Conservation (phyloP, 2,888 invertebrate genomes). For the Apotomis capreana region DNA sequence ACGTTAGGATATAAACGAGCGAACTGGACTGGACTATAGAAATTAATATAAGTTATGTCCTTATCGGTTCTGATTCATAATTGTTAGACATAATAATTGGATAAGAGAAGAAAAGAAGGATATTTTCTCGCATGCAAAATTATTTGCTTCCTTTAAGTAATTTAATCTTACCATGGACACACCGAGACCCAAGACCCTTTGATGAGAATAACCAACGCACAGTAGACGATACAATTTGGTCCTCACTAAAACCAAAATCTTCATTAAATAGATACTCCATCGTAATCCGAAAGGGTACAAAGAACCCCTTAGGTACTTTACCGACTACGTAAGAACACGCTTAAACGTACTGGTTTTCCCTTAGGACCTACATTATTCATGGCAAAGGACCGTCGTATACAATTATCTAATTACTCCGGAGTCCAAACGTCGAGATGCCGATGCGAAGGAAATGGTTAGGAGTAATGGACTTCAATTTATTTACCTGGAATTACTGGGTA, state of each 20-base stretch:
- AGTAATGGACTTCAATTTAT: constrained; percentile 30
- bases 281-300: constrained; percentile 24
- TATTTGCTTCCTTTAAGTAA: too few species aligned
- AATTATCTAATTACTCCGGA: constrained; percentile 31
- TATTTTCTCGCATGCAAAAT: too few species aligned
- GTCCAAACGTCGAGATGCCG: constrained; percentile 30
- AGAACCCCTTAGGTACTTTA: constrained; percentile 1
- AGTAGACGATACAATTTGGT: neutral
- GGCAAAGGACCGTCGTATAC: constrained; percentile 30
- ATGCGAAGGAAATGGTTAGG: constrained; percentile 5
- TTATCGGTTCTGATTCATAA: too few species aligned
- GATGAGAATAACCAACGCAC: neutral
- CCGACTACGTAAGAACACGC: constrained; percentile 6
- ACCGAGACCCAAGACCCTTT: neutral
- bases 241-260: constrained; percentile 1
- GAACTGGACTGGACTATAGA: too few species aligned
- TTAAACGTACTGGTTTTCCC: constrained; percentile 19
- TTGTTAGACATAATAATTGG: too few species aligned
- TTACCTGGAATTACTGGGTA: constrained; percentile 10
- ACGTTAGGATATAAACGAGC: too few species aligned
- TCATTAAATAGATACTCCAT: constrained; percentile 6
- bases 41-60: too few species aligned
- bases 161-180: too few species aligned
- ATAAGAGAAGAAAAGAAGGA: too few species aligned
- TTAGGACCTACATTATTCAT: constrained; percentile 34